These are phyloP conservation scores for Stylophora pistillata DNA, from an alignment of 64 coral and sea anemone species.

Conservation along the genomic window DNA sequence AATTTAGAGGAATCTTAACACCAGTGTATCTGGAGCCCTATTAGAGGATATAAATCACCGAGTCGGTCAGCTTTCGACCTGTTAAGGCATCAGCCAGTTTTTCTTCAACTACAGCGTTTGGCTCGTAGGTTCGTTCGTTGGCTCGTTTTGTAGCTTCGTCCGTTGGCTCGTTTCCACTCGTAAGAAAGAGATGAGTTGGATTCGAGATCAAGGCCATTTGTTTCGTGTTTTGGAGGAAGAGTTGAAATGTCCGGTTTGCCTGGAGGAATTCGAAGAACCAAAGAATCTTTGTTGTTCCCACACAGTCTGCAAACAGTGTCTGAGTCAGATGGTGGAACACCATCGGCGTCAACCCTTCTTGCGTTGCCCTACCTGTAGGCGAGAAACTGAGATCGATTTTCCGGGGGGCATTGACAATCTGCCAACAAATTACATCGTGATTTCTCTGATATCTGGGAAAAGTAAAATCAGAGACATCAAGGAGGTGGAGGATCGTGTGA, in stretches of 20 bases:
- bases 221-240: conserved; percentile 40
- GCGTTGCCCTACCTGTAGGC: conserved; percentile 58
- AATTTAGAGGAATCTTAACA: not conserved
- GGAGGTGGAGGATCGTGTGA: conserved; percentile 39
- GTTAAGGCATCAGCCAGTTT: not conserved
- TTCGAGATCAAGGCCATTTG: conserved; percentile 36
- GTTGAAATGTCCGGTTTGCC: conserved; percentile 54
- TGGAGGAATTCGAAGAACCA: conserved; percentile 63
- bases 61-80: not conserved
- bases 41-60: not conserved
- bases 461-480: conserved; percentile 19
- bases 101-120: not conserved
- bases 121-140: not conserved
- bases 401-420: conserved; percentile 32
- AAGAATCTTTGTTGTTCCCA: conserved; percentile 54
- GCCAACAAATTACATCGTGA: conserved; percentile 49
- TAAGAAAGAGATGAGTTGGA: conserved; percentile 4
- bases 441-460: conserved; percentile 18
- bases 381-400: conserved; percentile 35
- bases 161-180: not conserved
- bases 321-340: conserved; percentile 27
- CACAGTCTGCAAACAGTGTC: conserved; percentile 40
- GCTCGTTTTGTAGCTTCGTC: not conserved
- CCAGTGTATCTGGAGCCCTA: too few relatives aligned
- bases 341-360: not conserved